A percentile compares a stretch with the other conserved stretches of the same genome.
These are phyloP conservation scores for Centropyge bicolor DNA, from an alignment of 2,797 vertebrate species.

Conservation along the genomic window DNA sequence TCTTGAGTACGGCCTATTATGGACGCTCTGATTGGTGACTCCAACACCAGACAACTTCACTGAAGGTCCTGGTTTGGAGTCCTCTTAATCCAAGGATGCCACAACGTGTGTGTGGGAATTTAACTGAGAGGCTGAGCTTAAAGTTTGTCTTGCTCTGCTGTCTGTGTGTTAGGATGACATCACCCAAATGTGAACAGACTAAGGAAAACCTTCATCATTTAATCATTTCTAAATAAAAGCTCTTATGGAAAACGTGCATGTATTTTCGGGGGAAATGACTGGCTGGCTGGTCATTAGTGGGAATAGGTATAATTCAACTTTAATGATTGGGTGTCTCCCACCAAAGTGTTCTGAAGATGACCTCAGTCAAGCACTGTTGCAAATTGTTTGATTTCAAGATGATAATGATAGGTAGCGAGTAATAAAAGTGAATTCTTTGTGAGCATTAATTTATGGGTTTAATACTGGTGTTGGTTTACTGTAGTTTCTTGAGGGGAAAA, in stretches of 20 bases:
- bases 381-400: background rate
- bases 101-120: background rate
- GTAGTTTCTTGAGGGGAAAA: too few species aligned
- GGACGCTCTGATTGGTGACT: constrained; percentile 56
- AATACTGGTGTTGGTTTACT: too few species aligned
- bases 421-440: too few species aligned
- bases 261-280: background rate
- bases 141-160: background rate
- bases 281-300: background rate
- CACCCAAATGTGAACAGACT: background rate
- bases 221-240: background rate
- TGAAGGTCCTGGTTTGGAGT: constrained; percentile 17
- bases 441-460: too few species aligned
- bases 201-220: background rate
- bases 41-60: constrained; percentile 21
- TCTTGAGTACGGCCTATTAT: constrained; percentile 44
- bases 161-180: background rate
- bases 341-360: background rate
- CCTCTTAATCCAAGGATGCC: constrained; percentile 25
- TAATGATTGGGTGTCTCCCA: background rate
- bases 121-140: background rate
- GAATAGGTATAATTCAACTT: background rate
- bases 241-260: background rate
- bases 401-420: too few species aligned
- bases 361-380: background rate